Base-by-base conservation (phyloP, 2,113 vertebrate genomes). In the Procavia capensis region DNA sequence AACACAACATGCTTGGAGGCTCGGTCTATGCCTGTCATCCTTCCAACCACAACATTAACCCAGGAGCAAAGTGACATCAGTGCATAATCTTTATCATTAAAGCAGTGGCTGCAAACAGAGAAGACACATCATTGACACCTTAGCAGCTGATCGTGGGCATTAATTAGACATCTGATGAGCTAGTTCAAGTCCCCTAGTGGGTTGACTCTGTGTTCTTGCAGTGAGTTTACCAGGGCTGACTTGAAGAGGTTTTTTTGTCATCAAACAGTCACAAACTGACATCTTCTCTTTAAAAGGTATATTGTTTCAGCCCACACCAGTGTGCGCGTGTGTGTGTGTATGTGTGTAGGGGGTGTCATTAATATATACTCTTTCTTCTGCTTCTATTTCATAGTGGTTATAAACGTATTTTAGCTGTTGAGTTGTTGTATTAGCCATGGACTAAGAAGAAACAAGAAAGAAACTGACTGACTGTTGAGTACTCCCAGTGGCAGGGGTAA, bases 11-110 rank as follows among this genome's bases (percentile, higher is more conserved):
- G 97, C 96, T 99, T 99, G 97, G 98, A 99, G 79, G 98, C 84
- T 29, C 99, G 98, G 97, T 99, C 98, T 96, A 99, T 99, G 97
- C 97, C 98, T 31, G 98, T 99, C 99, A 99, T 99, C 98, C 99
- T 99, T 70, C 98, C 99, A 19, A 97, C 98, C 97, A 99, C 98
- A 45, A 99, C 97, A 0, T 95, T 98, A 96, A 99, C 97, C 98
- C 98, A 99, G 96, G 99, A 99, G 50, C 95, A 98, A 97, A 99
- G 98, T 17, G 99, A 99, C 95, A 99, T 98, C 98, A 98, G 96
- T 41, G 98, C 98, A 80, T 99, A 97, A 98, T 99, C 99, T 97
- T 98, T 98, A 95, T 99, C 98, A 97, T 97, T 99, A 98, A 99
- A 99, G 81, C 98, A 98, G 97, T 99, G 98, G 97, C 99, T 99